A percentile compares a stretch with the other conserved stretches of the same genome.
These are phyloP conservation scores for Aspiorhynchus laticeps DNA, from an alignment of 2,113 vertebrate species.

Conservation along the genomic window DNA sequence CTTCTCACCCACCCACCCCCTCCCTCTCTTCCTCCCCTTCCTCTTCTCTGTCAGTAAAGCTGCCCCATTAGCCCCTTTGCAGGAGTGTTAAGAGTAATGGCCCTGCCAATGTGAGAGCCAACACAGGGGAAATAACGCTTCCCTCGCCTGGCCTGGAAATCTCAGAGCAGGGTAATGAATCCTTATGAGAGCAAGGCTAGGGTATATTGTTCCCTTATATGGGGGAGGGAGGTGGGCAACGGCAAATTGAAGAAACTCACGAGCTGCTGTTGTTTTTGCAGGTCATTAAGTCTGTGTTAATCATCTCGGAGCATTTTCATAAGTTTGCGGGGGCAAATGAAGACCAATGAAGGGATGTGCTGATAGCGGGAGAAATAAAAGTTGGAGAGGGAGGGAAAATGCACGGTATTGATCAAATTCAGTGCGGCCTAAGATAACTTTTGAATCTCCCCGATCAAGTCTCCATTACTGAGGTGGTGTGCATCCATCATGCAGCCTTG, in stretches of 20 bases:
- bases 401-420: background rate
- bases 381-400: background rate
- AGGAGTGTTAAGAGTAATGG: constrained; percentile 64
- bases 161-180: constrained; percentile 62
- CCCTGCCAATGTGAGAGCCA: constrained; percentile 59
- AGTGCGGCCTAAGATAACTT: constrained; percentile 21
- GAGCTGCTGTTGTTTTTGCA: constrained; percentile 58
- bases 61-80: constrained; percentile 58
- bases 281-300: constrained; percentile 64
- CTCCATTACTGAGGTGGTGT: constrained; percentile 23
- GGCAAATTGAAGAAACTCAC: constrained; percentile 43
- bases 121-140: constrained; percentile 64
- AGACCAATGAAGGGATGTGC: constrained; percentile 49
- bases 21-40: constrained; percentile 32
- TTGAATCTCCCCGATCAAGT: background rate
- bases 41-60: constrained; percentile 57
- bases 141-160: constrained; percentile 59
- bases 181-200: constrained; percentile 60
- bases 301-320: constrained; percentile 57
- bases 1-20: constrained; percentile 36
- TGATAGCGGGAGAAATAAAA: constrained; percentile 24
- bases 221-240: constrained; percentile 27
- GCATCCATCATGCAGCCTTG: background rate
- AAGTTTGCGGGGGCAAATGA: constrained; percentile 52
- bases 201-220: constrained; percentile 56